Conservation (phyloP, 2,113 vertebrate species). For the Chionomys nivalis region DNA sequence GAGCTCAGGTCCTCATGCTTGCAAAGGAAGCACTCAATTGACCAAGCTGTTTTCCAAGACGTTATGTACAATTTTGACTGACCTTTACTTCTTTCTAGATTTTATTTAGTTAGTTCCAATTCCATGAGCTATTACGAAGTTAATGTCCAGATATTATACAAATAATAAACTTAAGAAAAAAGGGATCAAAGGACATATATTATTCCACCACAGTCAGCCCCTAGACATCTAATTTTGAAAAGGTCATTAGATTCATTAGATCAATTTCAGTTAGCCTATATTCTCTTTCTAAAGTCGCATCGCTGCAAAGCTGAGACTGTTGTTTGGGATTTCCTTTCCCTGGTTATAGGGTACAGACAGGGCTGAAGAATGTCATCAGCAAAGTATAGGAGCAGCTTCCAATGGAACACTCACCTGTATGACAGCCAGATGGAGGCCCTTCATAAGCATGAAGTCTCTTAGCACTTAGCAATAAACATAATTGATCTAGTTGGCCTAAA, state of each 20-base stretch:
- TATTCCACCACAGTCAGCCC: not conserved
- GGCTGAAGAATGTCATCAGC: not conserved
- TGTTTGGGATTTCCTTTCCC: not conserved
- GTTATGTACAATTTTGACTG: not conserved
- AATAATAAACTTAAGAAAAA: conserved; percentile 6
- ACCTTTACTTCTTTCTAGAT: conserved; percentile 41
- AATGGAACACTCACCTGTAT: not conserved
- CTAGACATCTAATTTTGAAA: not conserved
- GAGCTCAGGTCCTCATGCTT: not conserved
- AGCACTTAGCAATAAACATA: conserved; percentile 19
- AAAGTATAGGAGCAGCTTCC: not conserved
- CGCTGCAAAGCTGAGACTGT: not conserved
- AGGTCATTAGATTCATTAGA: not conserved
- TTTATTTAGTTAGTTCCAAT: conserved; percentile 51
- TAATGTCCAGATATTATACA: conserved; percentile 4
- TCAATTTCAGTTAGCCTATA: conserved; percentile 1
- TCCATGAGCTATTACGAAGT: not conserved
- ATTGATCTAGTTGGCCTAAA: not conserved
- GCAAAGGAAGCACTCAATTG: not conserved
- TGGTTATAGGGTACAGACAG: not conserved
- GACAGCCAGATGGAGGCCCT: not conserved
- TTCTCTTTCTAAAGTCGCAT: not conserved
- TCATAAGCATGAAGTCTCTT: not conserved
- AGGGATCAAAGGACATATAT: not conserved
- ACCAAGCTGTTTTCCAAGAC: not conserved